These are phyloP conservation scores for Acanthisitta chloris DNA, from an alignment of 2,113 vertebrate species.

Conservation along the genomic window DNA sequence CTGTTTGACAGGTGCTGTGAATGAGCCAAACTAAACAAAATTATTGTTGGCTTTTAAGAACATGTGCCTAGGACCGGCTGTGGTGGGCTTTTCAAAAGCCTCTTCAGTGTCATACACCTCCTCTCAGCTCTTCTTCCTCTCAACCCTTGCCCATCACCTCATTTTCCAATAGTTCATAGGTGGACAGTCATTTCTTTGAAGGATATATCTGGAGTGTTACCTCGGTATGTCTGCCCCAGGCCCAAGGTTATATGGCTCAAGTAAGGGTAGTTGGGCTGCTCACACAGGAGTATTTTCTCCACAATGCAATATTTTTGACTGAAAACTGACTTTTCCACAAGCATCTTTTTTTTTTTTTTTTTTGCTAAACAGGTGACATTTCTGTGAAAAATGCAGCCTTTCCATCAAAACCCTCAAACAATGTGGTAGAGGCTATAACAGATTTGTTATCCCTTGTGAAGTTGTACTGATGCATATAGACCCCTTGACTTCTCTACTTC, in stretches of 20 bases:
- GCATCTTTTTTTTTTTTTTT: not conserved
- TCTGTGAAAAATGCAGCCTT: not conserved
- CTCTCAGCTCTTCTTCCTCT: not conserved
- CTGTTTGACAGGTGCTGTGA: not conserved
- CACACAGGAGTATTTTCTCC: not conserved
- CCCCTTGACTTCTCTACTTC: not conserved
- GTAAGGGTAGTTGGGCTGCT: not conserved
- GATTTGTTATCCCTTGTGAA: not conserved
- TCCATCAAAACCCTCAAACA: not conserved
- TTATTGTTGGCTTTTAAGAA: not conserved
- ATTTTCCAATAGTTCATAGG: not conserved
- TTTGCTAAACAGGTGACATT: not conserved
- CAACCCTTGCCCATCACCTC: fast-evolving
- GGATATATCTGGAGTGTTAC: not conserved
- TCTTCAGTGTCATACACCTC: not conserved
- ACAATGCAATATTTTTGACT: not conserved
- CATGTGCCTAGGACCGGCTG: not conserved
- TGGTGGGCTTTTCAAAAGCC: not conserved
- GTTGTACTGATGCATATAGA: fast-evolving
- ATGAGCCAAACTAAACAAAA: not conserved
- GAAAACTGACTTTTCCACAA: not conserved
- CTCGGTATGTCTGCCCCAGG: fast-evolving
- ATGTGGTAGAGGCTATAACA: fast-evolving
- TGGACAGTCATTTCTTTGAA: not conserved
- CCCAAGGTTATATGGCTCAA: not conserved